phyloP scores from a whole-genome alignment of 2,888 invertebrate species.

The Andrena hattorfiana region DNA sequence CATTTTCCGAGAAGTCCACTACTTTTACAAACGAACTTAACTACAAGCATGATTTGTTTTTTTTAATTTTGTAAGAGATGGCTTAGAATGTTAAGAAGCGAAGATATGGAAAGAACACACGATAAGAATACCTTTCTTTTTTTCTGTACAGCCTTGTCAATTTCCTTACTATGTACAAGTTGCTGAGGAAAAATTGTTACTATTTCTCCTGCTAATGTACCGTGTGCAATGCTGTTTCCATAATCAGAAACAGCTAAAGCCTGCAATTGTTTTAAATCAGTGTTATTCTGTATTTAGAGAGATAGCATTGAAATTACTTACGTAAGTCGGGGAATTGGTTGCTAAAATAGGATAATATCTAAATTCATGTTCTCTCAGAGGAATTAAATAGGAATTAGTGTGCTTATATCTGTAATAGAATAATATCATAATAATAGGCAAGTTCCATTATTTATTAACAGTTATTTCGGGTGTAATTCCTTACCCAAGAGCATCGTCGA shows the following conservation, averaged over 20 bases:
- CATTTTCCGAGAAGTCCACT: slow-evolving; percentile 73
- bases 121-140: slow-evolving; percentile 76
- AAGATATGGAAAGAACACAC: not conserved
- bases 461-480: slow-evolving; percentile 26
- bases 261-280: slow-evolving; percentile 55
- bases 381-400: slow-evolving; percentile 81
- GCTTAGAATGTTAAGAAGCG: not conserved
- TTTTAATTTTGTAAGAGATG: not conserved
- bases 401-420: slow-evolving; percentile 77
- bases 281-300: not conserved
- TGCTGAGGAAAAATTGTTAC: slow-evolving; percentile 85
- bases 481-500: slow-evolving; percentile 85
- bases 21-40: slow-evolving; percentile 75
- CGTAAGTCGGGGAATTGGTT: slow-evolving; percentile 84
- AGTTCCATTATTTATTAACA: slow-evolving; percentile 1
- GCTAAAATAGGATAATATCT: slow-evolving; percentile 81
- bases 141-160: slow-evolving; percentile 76
- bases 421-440: slow-evolving; percentile 23
- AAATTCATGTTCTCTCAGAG: slow-evolving; percentile 82
- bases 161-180: slow-evolving; percentile 79
- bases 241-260: slow-evolving; percentile 85
- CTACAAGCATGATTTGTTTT: slow-evolving; percentile 60
- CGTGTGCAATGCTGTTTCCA: slow-evolving; percentile 86
- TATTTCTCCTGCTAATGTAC: slow-evolving; percentile 86
- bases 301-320: slow-evolving; percentile 64